Evolutionary conservation across 2,797 vertebrate species (phyloP).

Genomic region (Malurus leucopterus): DNA sequence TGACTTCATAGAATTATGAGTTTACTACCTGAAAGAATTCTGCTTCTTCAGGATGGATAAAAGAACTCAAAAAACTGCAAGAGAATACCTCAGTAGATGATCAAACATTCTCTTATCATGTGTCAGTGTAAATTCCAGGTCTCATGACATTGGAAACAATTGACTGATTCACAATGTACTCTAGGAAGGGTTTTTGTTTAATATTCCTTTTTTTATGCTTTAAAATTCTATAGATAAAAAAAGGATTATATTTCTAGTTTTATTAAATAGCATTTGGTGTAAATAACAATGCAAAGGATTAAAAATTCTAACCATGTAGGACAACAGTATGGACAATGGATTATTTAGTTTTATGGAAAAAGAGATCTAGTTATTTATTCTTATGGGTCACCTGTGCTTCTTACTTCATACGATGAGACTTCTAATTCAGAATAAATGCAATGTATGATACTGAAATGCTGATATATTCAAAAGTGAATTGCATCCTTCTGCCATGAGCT

Average conservation of each 20-base stretch:
- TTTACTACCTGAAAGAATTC: rapidly evolving
- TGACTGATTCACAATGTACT: not conserved
- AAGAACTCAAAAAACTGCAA: not conserved
- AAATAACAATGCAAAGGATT: not conserved
- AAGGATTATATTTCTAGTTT: not conserved
- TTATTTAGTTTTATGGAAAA: not conserved
- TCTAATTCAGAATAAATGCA: not conserved
- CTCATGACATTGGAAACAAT: not conserved
- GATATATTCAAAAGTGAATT: not conserved
- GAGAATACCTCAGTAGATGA: not conserved
- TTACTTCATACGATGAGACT: not conserved
- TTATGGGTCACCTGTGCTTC: not conserved
- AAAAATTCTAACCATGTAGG: not conserved
- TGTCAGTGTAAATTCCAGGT: not conserved
- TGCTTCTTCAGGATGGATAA: not conserved
- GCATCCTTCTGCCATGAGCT: not conserved
- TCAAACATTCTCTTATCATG: not conserved
- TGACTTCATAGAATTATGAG: not conserved
- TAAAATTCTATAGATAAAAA: not conserved
- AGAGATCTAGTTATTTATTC: not conserved
- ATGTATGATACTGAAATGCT: not conserved
- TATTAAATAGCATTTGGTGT: not conserved
- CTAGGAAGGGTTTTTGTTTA: not conserved
- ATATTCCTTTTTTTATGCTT: not conserved
- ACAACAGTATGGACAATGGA: not conserved